Evolutionary conservation across 2,797 vertebrate genomes (phyloP), one percentile per base, ranked within the genome.

Genomic region (Melanogrammus aeglefinus): DNA sequence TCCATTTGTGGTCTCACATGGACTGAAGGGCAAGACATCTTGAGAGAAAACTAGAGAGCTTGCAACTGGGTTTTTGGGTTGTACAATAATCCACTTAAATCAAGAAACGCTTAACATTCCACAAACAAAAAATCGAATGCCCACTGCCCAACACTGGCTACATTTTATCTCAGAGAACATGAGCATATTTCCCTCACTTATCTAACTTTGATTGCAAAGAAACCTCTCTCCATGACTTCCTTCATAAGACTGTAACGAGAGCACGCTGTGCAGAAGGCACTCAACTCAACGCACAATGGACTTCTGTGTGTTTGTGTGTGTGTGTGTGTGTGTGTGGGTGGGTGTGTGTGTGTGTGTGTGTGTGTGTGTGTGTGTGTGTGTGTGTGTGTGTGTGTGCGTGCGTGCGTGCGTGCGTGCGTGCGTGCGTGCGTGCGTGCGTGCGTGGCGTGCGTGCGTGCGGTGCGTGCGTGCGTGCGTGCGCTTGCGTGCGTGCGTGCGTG

Each of bases 191-290:
- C 80, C 75, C 74, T 81, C 24, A 21, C 47, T 84, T 69, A 47
- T 75, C 82, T 75, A 80, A 87, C 72, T 79, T 33, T 73, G 73
- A 83, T 79, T 73, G 84, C 76, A 81, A 80, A 91, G 86, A 93
- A 91, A 91, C 91, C 78, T 76, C 66, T 91, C 92, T 92, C 92
- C 93, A 91, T 94, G 87, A 75, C 77, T 77, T 76, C 79, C 78
- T 78, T 80, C 72, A 75, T 77, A 79, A 80, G 85, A 80, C 2
- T 41, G 93, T 91, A 94, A 94, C 87, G 86, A 77, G 91, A 94
- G 83, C 86, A 89, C 84, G 78, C 81, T 85, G 86, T 91, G 86
- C 80, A 86, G 80, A 84, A 78, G 73, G 74, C 74, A 78, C 84
- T 79, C 87, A 87, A 87, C 82, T 80, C 84, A 70, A 90, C 75